Evolutionary conservation across 2,888 invertebrate species (phyloP).

Genomic region (Campoletis raptor): DNA sequence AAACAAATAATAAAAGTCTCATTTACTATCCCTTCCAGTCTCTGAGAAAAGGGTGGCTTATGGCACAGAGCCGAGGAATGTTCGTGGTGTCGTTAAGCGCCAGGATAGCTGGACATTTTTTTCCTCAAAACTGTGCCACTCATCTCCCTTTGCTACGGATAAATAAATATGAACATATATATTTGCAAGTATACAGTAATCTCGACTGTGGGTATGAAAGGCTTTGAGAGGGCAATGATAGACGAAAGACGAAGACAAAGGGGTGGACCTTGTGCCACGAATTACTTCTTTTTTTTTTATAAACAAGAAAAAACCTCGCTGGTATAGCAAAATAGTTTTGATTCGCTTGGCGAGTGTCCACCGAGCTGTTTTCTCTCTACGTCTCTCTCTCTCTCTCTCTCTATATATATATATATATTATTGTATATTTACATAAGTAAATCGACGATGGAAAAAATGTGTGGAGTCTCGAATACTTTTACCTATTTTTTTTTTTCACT

Average conservation of each 20-base stretch:
- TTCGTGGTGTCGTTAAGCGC: constrained; percentile 1
- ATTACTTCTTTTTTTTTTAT: constrained; percentile 1
- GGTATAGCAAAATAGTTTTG: constrained; percentile 21
- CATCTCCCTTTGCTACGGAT: constrained; percentile 13
- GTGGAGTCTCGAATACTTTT: background rate
- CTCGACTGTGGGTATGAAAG: constrained; percentile 22
- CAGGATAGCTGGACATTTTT: constrained; percentile 45
- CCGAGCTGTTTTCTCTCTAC: constrained; percentile 5
- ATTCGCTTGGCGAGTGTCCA: constrained; percentile 35
- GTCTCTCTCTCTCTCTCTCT: too few species aligned
- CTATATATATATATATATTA: background rate
- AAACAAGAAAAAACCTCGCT: background rate
- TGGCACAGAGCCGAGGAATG: constrained; percentile 49
- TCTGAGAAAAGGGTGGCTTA: background rate
- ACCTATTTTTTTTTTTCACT: background rate
- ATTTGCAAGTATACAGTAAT: background rate
- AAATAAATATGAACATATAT: constrained; percentile 65
- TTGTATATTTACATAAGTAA: background rate
- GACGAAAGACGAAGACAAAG: constrained; percentile 9
- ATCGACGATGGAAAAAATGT: background rate
- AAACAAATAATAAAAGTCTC: constrained; percentile 61
- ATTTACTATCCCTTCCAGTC: constrained; percentile 18
- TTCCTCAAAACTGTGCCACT: constrained; percentile 49
- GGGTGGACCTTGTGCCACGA: background rate
- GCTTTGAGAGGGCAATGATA: background rate